Evolutionary conservation across 2,888 invertebrate species (phyloP), one percentile per base, ranked within the genome.

Genomic region (Dasysyrphus albostriatus): DNA sequence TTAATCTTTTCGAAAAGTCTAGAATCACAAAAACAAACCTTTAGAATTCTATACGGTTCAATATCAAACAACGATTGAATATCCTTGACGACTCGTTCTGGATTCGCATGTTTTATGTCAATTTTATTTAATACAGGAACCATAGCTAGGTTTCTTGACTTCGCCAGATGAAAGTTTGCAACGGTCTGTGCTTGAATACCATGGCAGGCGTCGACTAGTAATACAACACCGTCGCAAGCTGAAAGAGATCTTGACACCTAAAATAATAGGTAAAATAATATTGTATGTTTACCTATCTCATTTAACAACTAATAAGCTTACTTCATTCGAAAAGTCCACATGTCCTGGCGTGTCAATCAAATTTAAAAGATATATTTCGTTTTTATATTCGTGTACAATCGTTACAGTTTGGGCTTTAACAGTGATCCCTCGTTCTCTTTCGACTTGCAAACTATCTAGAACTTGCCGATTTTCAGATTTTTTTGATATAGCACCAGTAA

Each of bases 281-380:
- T 6, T 59, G 10, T 5, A 8, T n/a, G 14, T 24, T 29, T 0
- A 32, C 9, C 3, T 7, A 9, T 32, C 5, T 83, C 83, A 88
- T 24, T 24, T 1, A 24, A 24, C 24, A 24, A 24, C 24, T 24
- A 24, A 24, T 24, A 1, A 24, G 24, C 24, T 24, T 89, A 98
- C 99, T 94, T 99, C 99, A 93, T 97, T 98, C 16, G 97, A 96
- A 93, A 99, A 99, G 93, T 99, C 99, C 0, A 99, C 99, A 94
- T 99, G 99, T 3, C 99, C 98, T 6, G 99, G 99, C 19, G 99
- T 99, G 92, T 99, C 99, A 89, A 99, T 98, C 32, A 99, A 94
- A 93, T 99, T 99, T 1, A 99, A 93, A 39, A 98, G 93, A 93
- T 98, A 98, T 29, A 94, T 93, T 90, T 95, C 93, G 73, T 94